Conservation (phyloP, 1,140 invertebrate species). For the Lasioglossum albipes region DNA sequence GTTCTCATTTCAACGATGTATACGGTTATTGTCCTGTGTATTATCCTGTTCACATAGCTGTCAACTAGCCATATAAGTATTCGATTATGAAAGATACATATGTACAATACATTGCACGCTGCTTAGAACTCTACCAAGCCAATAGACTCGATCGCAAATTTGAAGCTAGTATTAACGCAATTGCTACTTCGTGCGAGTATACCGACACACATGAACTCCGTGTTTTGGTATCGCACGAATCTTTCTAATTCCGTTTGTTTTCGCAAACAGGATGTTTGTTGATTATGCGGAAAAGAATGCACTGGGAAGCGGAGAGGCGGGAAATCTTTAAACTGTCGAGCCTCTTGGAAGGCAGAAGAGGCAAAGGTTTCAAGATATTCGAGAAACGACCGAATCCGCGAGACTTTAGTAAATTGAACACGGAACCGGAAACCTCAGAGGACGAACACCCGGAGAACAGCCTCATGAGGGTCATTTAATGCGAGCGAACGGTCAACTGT, state of each 20-base stretch:
- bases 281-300: constrained; percentile 71
- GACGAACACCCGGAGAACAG: constrained; percentile 74
- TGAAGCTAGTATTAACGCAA: not conserved
- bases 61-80: constrained; percentile 8
- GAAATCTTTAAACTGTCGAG: constrained; percentile 76
- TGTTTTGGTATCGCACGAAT: not conserved
- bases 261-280: constrained; percentile 72
- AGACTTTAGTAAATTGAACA: constrained; percentile 78
- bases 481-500: not conserved
- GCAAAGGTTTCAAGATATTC: constrained; percentile 72
- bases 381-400: constrained; percentile 76
- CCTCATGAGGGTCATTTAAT: constrained; percentile 71
- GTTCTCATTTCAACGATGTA: constrained; percentile 39
- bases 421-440: constrained; percentile 77
- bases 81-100: not conserved
- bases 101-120: constrained; percentile 18
- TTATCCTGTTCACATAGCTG: constrained; percentile 24
- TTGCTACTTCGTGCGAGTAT: not conserved
- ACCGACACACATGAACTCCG: not conserved
- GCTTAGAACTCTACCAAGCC: constrained; percentile 12
- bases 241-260: constrained; percentile 32
- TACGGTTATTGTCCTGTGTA: constrained; percentile 32
- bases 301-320: constrained; percentile 72
- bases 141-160: not conserved
- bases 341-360: constrained; percentile 69